A percentile compares a stretch with the other conserved stretches of the same genome.
These are phyloP conservation scores for Gadopsis bispinosus DNA, from an alignment of 2,797 vertebrate genomes.

Conservation along the genomic window DNA sequence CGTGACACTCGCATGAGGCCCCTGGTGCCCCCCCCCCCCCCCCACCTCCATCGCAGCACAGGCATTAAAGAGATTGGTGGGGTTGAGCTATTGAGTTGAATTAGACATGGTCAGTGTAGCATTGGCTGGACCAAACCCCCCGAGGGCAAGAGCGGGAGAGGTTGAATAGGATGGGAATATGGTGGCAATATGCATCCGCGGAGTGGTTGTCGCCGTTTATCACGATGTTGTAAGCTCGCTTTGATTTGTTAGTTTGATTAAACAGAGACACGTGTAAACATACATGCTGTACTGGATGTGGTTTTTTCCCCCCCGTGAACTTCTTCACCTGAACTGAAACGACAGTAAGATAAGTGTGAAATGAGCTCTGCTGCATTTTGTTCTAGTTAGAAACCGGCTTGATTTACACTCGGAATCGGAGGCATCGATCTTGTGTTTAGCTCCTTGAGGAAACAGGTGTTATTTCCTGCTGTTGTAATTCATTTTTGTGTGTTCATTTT, in stretches of 20 bases:
- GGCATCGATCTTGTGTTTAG: conserved; percentile 40
- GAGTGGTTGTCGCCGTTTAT: conserved; percentile 32
- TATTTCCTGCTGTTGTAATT: conserved; percentile 54
- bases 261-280: conserved; percentile 18
- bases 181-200: conserved; percentile 60
- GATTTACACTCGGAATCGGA: conserved; percentile 37
- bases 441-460: conserved; percentile 69
- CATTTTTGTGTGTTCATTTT: conserved; percentile 36
- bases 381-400: conserved; percentile 31
- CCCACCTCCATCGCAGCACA: conserved; percentile 44
- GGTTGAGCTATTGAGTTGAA: conserved; percentile 85
- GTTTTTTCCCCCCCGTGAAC: not conserved
- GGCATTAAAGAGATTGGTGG: conserved; percentile 84
- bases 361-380: conserved; percentile 36
- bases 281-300: no score
- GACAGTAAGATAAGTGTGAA: conserved; percentile 32
- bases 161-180: conserved; percentile 63
- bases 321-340: conserved; percentile 18
- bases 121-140: conserved; percentile 78
- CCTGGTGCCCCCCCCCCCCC: conserved; percentile 56
- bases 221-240: not conserved
- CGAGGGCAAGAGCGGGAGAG: conserved; percentile 62
- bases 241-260: conserved; percentile 61
- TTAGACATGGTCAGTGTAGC: conserved; percentile 89
- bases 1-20: conserved; percentile 45